A percentile compares a stretch with the other conserved stretches of the same genome.
phyloP scores from a whole-genome alignment of 1,140 invertebrate species.

The Harpegnathos saltator region DNA sequence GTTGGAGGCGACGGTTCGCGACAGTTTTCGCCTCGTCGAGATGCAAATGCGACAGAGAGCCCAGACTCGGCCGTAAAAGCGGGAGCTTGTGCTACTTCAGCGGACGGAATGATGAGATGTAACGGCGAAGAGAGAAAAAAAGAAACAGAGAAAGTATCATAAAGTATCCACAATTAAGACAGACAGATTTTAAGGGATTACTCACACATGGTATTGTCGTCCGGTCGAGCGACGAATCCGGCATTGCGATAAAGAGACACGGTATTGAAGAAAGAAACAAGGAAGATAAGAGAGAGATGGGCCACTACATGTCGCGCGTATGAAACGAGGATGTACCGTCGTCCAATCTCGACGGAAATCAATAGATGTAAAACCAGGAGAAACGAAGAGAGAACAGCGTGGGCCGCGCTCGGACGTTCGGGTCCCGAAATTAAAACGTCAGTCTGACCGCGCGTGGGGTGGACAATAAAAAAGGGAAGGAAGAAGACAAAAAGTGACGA shows the following conservation, averaged over 20 bases:
- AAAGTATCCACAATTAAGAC: conserved; percentile 73
- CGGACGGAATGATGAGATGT: conserved; percentile 51
- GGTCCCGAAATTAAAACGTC: conserved; percentile 47
- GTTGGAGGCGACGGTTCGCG: neutral
- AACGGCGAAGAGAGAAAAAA: conserved; percentile 62
- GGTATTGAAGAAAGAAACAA: conserved; percentile 66
- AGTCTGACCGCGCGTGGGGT: conserved; percentile 7
- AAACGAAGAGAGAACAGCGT: conserved; percentile 46
- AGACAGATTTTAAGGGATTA: conserved; percentile 82
- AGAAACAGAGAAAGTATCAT: conserved; percentile 59
- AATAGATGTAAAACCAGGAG: conserved; percentile 9
- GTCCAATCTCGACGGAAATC: conserved; percentile 19
- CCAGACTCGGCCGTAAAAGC: conserved; percentile 31
- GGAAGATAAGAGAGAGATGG: conserved; percentile 59
- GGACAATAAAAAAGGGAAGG: neutral
- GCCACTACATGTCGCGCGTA: neutral
- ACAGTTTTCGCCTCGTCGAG: neutral
- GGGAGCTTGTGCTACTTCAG: conserved; percentile 52
- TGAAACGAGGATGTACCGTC: neutral
- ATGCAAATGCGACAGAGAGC: conserved; percentile 49
- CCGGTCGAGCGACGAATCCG: conserved; percentile 85
- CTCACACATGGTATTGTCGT: conserved; percentile 85
- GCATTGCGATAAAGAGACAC: conserved; percentile 83
- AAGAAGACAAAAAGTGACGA: neutral
- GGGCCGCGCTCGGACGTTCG: conserved; percentile 5